Conservation (phyloP, 2,888 invertebrate genomes). For the Halictus quadricinctus region DNA sequence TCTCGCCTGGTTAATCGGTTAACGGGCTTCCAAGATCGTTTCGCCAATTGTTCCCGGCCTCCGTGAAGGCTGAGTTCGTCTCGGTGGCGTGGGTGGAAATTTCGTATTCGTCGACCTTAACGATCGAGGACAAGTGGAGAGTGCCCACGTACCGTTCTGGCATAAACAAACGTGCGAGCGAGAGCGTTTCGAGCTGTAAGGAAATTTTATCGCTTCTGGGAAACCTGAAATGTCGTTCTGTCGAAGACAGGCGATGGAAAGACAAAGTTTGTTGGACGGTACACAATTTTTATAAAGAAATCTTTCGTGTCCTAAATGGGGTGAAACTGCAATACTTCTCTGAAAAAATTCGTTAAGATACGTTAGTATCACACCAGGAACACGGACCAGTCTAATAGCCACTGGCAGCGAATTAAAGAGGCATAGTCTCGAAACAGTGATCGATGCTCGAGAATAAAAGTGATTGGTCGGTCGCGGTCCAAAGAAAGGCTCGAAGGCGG, state of each 20-base stretch:
- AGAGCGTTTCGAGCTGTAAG: neutral
- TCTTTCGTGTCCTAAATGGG: neutral
- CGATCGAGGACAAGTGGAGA: conserved; percentile 45
- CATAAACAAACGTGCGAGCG: conserved; percentile 30
- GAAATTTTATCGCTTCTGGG: neutral
- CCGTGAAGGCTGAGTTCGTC: conserved; percentile 27
- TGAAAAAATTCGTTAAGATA: too few relatives aligned
- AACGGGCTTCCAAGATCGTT: conserved; percentile 8
- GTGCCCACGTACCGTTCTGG: conserved; percentile 44
- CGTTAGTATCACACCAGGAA: too few relatives aligned
- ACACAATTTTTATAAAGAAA: too few relatives aligned
- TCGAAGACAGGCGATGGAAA: neutral
- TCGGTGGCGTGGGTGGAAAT: conserved; percentile 48
- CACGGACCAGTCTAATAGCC: neutral
- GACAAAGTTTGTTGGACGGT: neutral
- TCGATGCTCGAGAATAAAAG: conserved; percentile 5
- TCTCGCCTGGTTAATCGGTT: neutral
- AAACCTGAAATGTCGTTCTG: neutral
- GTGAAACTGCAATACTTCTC: too few relatives aligned
- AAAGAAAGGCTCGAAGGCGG: neutral
- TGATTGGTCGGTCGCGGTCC: conserved; percentile 12
- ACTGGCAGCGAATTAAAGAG: neutral
- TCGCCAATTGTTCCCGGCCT: neutral
- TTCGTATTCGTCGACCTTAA: conserved; percentile 58
- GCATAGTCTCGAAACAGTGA: neutral